Conservation (phyloP, 1,140 invertebrate genomes). For the Lepidurus apus region DNA sequence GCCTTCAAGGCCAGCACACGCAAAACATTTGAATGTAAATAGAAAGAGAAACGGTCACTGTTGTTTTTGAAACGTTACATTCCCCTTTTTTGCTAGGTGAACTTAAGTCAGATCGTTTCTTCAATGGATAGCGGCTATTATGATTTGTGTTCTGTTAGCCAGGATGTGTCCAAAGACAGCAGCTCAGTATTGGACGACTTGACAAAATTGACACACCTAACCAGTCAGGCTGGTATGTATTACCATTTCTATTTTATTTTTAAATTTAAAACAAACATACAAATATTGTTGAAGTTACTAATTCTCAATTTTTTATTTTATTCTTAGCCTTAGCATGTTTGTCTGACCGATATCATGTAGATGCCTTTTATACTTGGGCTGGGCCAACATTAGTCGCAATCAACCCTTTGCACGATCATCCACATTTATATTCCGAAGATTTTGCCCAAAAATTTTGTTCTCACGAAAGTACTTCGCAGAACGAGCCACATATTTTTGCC, state of each 20-base stretch:
- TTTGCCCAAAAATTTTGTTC: slow-evolving; percentile 26
- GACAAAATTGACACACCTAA: neutral
- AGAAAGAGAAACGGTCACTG: neutral
- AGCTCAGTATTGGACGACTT: neutral
- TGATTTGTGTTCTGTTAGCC: neutral
- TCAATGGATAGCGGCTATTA: slow-evolving; percentile 8
- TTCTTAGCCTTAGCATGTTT: slow-evolving; percentile 30
- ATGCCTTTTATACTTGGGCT: slow-evolving; percentile 44
- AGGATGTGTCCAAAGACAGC: neutral
- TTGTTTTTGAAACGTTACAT: neutral
- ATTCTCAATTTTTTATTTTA: neutral
- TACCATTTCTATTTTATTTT: neutral
- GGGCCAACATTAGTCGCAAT: slow-evolving; percentile 43
- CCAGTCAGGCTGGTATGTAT: slow-evolving; percentile 6
- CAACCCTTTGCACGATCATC: slow-evolving; percentile 41
- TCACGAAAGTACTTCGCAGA: neutral
- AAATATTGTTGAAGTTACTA: neutral
- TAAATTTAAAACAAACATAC: no score
- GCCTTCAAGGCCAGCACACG: neutral
- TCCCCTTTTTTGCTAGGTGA: neutral
- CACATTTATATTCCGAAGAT: slow-evolving; percentile 35
- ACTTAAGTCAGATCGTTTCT: neutral
- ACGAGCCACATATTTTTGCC: slow-evolving; percentile 33
- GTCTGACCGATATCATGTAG: slow-evolving; percentile 26
- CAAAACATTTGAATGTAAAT: neutral